These are phyloP conservation scores for Euzophera pinguis DNA, from an alignment of 2,888 invertebrate genomes.

Conservation along the genomic window DNA sequence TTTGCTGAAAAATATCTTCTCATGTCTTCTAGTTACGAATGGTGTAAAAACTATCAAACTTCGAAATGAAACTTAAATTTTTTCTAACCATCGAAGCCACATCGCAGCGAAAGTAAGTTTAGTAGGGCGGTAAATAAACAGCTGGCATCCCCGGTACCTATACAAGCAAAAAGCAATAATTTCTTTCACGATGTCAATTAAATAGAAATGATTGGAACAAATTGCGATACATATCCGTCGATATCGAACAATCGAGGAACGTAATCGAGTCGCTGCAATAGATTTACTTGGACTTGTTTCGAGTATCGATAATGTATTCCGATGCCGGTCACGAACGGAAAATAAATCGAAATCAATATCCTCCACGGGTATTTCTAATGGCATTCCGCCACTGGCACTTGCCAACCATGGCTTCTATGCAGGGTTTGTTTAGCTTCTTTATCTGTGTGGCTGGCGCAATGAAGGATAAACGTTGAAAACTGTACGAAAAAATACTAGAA, in stretches of 20 bases:
- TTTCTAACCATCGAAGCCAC: neutral
- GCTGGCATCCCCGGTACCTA: neutral
- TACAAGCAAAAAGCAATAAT: slow-evolving; percentile 7
- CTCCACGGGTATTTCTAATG: slow-evolving; percentile 59
- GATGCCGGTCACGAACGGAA: slow-evolving; percentile 61
- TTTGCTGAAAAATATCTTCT: too few relatives aligned
- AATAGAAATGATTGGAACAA: slow-evolving; percentile 9
- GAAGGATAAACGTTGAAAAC: neutral
- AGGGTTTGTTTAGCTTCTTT: neutral
- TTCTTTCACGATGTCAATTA: slow-evolving; percentile 12
- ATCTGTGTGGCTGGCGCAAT: neutral
- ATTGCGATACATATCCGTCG: slow-evolving; percentile 23
- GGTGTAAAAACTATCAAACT: neutral
- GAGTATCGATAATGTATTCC: slow-evolving; percentile 57
- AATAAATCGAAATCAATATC: slow-evolving; percentile 74
- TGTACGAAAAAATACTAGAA: too few relatives aligned
- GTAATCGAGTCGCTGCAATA: slow-evolving; percentile 21
- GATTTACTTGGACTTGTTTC: slow-evolving; percentile 41
- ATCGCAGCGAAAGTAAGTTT: neutral
- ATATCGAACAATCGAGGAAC: slow-evolving; percentile 37
- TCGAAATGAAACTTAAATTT: neutral
- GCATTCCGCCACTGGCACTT: slow-evolving; percentile 40
- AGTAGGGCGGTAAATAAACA: neutral
- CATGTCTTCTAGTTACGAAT: too few relatives aligned
- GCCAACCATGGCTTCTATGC: slow-evolving; percentile 5